Base-by-base conservation (phyloP, 2,797 vertebrate genomes). In the Argentina silus region DNA sequence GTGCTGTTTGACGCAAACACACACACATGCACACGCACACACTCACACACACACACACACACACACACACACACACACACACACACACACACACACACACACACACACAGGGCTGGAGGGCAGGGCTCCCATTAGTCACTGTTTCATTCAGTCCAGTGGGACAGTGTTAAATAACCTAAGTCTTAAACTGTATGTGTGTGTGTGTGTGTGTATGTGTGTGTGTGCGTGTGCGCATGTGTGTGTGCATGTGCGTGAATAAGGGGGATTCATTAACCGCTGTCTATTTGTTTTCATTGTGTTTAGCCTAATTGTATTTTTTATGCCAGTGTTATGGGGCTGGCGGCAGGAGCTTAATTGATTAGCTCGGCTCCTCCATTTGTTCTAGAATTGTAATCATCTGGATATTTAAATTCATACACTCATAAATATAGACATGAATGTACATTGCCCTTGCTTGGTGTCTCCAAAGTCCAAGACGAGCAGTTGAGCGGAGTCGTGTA, bases 291-390 rank as follows among this genome's bases (percentile, higher is more conserved):
- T 75, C 60, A 61, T 65, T 51, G 23, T 15, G 0, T 2, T 59
- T 27, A 15, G 36, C 36, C 42, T 76, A 71, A 69, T 76, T 78
- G 74, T 62, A 45, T 2, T 83, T 74, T 36, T 57, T 70, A 71
- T 69, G 61, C 72, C 42, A 10, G 47, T 23, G 61, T 65, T 42
- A 66, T 75, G 78, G 53, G 19, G 48, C 68, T 2, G n/a, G 36
- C 5, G n/a, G 17, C 53, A 1, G 10, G 3, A 48, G 56, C 76
- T 79, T 70, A 61, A 83, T 76, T 57, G 9, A 69, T 69, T 65
- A 76, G 56, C 50, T 67, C 1, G 2, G 21, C 57, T 65, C 57
- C 47, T 47, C 60, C 45, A 59, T 48, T 80, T 65, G 57, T 11
- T 27, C 59, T 81, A 60, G 8, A 73, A 50, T 45, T 7, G 23